Base-by-base conservation (phyloP, 2,888 invertebrate species). In the Sphaerophoria rueppellii region DNA sequence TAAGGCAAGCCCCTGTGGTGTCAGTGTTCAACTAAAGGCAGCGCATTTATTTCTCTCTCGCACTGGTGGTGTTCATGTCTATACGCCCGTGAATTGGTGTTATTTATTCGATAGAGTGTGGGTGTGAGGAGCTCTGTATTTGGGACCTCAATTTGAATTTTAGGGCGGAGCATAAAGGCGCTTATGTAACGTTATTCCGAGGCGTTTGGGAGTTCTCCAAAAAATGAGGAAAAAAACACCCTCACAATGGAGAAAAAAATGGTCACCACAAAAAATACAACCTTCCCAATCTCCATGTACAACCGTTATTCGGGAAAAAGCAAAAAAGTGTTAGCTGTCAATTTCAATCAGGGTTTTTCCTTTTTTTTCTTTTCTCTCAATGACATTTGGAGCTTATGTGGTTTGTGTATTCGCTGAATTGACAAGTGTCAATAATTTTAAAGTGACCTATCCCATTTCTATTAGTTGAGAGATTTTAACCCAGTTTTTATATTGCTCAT, bases 131-230 rank as follows among this genome's bases (percentile, higher is more conserved):
- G 73, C 54, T 9, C 55, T 14, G 14, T 48, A 67, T 32, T 71
- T 83, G 79, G 80, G 85, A 85, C 80, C 80, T 69, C 57, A 46
- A 50, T 72, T 67, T 85, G 76, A 43, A 57, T 72, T 78, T 80
- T 85, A 24, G 85, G 85, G 85, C 85, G 85, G 85, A 52, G 81
- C 85, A 58, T 74, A 55, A 73, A 67, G 76, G 85, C 73, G 81
- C 85, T 81, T 81, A 81, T 85, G 9, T 85, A 81, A 69, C 11
- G 72, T 37, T 65, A 55, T 48, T 43, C 35, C 34, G 57, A n/a
- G 73, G 24, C 69, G 12, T 55, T 73, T 70, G 81, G 73, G 85
- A 85, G 76, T 70, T 60, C 24, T 24, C 24, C 24, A 2, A 24
- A 24, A 24, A 24, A 24, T 24, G 24, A 24, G 43, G 52, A 70